Base-by-base conservation (phyloP, 2,113 vertebrate genomes). In the Vanacampus margaritifer region DNA sequence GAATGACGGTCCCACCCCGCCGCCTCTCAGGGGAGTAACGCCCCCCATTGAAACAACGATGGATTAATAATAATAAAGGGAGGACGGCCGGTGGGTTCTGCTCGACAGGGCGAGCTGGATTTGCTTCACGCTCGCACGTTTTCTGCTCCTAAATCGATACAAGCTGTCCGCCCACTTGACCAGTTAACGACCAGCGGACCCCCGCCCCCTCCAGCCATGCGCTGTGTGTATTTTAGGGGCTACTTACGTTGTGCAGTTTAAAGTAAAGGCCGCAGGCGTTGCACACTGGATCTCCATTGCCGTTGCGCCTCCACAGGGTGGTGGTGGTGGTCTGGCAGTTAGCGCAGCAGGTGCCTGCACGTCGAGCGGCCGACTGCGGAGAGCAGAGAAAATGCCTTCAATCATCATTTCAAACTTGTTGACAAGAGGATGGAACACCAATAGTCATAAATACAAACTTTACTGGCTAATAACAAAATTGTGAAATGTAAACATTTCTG, bases 191-290 rank as follows among this genome's bases (percentile, higher is more conserved):
- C 74, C 39, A 56, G 57, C 53, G 17, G 13, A 32, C 41, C 58
- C 19, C 19, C 57, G 41, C 16, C 36, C 39, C 28, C 8, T 6
- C 6, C 37, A 72, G 53, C 26, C 6, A 37, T 39, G 35, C 61
- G 26, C 64, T 11, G 13, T 32, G 39, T 37, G 17, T 54, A 26
- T 68, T 45, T 60, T 32, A 53, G 67, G 61, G 67, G 64, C 67
- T 76, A 94, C 97, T 98, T 91, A 99, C 97, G 88, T 98, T 99
- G 94, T 98, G 97, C 82, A 99, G 93, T 91, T 99, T 99, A 86
- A 94, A 99, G 95, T 99, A 99, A 78, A 99, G 96, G 85, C 97
- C 97, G 51, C 97, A 99, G 93, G 97, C 97, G 69, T 99, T 99
- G 86, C 97, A 99, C 82, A 99, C 97, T 0, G 97, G 97, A 93